Conservation (phyloP, 1,140 invertebrate species). For the Parapsyche elsis region DNA sequence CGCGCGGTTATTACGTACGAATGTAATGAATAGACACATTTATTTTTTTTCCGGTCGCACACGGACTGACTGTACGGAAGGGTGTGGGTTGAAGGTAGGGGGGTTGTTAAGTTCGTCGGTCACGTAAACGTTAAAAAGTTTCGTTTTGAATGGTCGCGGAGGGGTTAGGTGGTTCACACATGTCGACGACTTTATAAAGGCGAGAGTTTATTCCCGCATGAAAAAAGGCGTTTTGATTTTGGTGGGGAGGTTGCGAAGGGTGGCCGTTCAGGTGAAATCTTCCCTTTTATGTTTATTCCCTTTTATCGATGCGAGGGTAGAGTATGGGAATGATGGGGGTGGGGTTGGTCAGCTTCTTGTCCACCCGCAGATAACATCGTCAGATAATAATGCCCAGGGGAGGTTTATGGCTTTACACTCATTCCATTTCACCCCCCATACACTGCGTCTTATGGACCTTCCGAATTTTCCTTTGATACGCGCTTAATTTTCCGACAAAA, state of each 20-base stretch:
- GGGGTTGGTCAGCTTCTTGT: constrained; percentile 20
- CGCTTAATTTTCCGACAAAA: not conserved
- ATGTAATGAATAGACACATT: constrained; percentile 4
- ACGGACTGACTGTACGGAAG: no score
- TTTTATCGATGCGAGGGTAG: constrained; percentile 41
- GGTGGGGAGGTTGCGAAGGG: constrained; percentile 20
- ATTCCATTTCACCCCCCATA: not conserved
- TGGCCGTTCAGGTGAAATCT: constrained; percentile 46
- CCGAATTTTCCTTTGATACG: not conserved
- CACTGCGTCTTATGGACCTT: not conserved
- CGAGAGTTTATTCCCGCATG: constrained; percentile 36
- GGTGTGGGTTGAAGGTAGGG: not conserved
- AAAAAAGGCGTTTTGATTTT: constrained; percentile 54
- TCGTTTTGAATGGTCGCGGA: constrained; percentile 29
- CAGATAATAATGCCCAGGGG: constrained; percentile 41
- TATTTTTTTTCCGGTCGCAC: not conserved
- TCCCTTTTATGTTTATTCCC: constrained; percentile 51
- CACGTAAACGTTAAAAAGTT: constrained; percentile 35
- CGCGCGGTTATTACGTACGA: not conserved
- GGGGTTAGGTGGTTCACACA: not conserved
- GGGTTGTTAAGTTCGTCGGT: constrained; percentile 5
- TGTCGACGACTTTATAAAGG: constrained; percentile 22
- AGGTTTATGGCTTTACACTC: not conserved
- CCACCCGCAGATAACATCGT: constrained; percentile 43
- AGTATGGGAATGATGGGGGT: not conserved